phyloP scores from a whole-genome alignment of 2,113 vertebrate species.

The Coracopsis vasa region DNA sequence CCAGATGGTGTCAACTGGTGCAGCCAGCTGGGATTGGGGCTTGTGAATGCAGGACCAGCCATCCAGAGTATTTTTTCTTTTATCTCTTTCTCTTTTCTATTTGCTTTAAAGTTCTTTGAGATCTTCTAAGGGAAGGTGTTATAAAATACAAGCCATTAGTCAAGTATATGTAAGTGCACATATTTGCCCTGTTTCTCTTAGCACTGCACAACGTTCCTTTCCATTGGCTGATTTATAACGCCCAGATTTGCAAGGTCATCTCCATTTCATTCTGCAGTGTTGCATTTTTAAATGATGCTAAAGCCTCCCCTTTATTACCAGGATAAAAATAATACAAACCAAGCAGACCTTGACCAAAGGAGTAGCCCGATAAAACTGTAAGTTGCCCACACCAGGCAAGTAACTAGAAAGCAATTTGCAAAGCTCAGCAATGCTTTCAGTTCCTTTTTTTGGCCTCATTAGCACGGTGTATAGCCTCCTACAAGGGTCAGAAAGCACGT shows the following conservation, averaged over 20 bases:
- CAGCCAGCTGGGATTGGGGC: neutral
- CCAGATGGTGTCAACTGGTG: neutral
- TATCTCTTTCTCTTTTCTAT: neutral
- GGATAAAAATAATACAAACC: constrained; percentile 30
- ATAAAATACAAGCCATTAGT: neutral
- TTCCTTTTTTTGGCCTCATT: neutral
- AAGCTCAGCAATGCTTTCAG: neutral
- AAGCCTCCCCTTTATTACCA: constrained; percentile 20
- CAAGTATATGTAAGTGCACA: neutral
- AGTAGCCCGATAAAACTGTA: constrained; percentile 1
- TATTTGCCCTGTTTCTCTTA: neutral
- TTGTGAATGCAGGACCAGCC: neutral
- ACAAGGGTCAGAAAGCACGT: neutral
- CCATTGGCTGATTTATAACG: constrained; percentile 32
- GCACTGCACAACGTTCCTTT: neutral
- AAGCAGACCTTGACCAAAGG: constrained; percentile 9
- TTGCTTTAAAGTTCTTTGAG: neutral
- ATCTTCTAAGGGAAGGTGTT: neutral
- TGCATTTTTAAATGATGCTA: constrained; percentile 38
- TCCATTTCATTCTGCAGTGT: constrained; percentile 35
- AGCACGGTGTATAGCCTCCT: neutral
- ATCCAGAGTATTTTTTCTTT: neutral
- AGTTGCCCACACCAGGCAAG: neutral
- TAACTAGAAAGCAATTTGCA: constrained; percentile 15
- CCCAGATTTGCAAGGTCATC: constrained; percentile 46